phyloP scores from a whole-genome alignment of 2,113 vertebrate species.

The Varanus salvator region DNA sequence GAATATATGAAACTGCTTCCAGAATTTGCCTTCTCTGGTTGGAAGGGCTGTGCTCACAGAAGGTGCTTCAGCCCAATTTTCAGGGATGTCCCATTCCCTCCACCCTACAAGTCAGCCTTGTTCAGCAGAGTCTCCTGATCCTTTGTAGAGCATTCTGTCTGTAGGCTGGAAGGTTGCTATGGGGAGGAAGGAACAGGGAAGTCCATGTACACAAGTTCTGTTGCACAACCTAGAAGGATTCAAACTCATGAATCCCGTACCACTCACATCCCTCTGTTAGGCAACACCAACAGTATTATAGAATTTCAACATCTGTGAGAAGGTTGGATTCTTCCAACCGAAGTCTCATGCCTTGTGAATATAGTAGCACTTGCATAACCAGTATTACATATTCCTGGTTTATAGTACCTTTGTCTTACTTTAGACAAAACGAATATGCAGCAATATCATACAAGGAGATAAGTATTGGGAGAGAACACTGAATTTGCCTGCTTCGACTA shows the following conservation, averaged over 20 bases:
- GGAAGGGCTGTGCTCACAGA: no score
- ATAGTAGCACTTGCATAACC: neutral
- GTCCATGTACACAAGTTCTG: no score
- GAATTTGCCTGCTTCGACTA: neutral
- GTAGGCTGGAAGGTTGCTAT: no score
- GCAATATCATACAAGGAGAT: neutral
- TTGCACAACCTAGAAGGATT: neutral
- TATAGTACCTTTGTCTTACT: neutral
- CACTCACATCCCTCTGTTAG: neutral
- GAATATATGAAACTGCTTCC: no score
- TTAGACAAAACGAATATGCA: neutral
- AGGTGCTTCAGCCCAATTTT: no score
- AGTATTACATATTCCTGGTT: neutral
- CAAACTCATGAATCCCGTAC: neutral
- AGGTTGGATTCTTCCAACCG: neutral
- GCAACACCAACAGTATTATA: neutral
- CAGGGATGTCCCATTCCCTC: no score
- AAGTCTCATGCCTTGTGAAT: neutral
- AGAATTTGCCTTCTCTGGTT: no score
- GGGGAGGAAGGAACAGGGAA: no score
- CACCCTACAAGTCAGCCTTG: no score
- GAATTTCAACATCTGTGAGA: neutral
- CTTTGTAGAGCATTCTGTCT: no score
- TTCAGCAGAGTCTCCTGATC: no score
- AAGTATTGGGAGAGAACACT: no score